Percentiles rank a stretch among this genome's conserved stretches.
Evolutionary conservation across 2,797 vertebrate species (phyloP).

Genomic region (Hippocampus kuda): DNA sequence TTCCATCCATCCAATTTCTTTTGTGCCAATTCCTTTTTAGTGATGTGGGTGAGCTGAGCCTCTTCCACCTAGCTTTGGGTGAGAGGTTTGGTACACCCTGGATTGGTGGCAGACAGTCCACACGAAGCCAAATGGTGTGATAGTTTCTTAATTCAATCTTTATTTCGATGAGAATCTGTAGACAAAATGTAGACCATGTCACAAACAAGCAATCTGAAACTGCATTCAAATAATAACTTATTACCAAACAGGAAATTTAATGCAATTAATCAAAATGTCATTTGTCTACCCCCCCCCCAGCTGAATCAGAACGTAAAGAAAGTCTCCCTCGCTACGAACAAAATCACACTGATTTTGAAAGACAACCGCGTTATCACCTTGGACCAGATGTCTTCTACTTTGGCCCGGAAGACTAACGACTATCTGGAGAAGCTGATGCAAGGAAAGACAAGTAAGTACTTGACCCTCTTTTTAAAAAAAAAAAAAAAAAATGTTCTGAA

Average conservation of each 20-base stretch:
- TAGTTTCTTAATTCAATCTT: too few species aligned
- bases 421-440: slow-evolving; percentile 84
- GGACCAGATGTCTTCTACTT: slow-evolving; percentile 73
- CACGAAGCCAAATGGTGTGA: too few species aligned
- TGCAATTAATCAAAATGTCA: neutral
- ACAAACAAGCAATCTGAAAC: neutral
- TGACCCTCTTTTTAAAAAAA: too few species aligned
- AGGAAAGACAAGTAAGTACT: slow-evolving; percentile 83
- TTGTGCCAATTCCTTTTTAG: too few species aligned
- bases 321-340: slow-evolving; percentile 65
- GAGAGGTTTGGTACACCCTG: too few species aligned
- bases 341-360: slow-evolving; percentile 81
- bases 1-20: too few species aligned
- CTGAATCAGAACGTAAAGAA: slow-evolving; percentile 92
- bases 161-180: too few species aligned
- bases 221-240: neutral
- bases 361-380: slow-evolving; percentile 79
- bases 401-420: slow-evolving; percentile 80
- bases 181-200: neutral
- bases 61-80: too few species aligned
- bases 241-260: neutral
- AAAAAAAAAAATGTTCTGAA: neutral
- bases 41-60: too few species aligned
- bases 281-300: slow-evolving; percentile 50
- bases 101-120: too few species aligned